Base-by-base conservation (phyloP, 2,797 vertebrate species). In the Rhynchonycteris naso region DNA sequence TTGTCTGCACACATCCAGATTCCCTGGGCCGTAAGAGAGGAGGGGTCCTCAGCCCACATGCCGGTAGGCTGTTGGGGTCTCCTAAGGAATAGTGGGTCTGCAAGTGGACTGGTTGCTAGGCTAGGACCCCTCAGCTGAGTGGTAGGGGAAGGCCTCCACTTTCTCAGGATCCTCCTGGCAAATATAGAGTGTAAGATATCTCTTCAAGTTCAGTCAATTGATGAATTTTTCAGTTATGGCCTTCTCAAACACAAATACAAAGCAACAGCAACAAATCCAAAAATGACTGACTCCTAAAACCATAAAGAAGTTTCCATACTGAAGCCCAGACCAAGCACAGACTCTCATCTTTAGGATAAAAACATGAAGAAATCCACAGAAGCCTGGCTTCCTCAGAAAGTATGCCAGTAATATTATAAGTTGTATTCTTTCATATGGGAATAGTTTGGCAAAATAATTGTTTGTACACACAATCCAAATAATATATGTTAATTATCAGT, bases 401-500 rank as follows among this genome's bases (percentile, higher is more conserved):
- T n/a, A 16, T 38, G 50, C n/a, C 78, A 58, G 13, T 18, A 58
- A 74, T 28, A 47, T 59, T 72, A 50, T 58, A 43, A 71, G 71
- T 28, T 61, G 2, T 50, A 47, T 68, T 78, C 56, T 72, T 19
- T 85, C 54, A 50, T 81, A 54, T 30, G 50, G 54, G 47, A 13
- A 76, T 85, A 76, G 82, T 78, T 74, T 35, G 52, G 26, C 35
- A 86, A 92, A 93, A 83, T 6, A 30, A 58, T 74, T 91, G 59
- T 22, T 71, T 59, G 1, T 8, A 68, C 16, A 50, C 11, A 19
- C 3, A n/a, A 76, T 83, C 68, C 69, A 95, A 91, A 76, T 66
- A 66, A 63, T 69, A 56, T n/a, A 43, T 14, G 30, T 69, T 66
- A 66, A 66, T 80, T 80, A 43, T 52, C 33, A 7, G 11, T 50